A percentile compares a stretch with the other conserved stretches of the same genome.
Evolutionary conservation across 64 coral and sea anemone genomes (phyloP).

Genomic region (Stichodactyla helianthus): DNA sequence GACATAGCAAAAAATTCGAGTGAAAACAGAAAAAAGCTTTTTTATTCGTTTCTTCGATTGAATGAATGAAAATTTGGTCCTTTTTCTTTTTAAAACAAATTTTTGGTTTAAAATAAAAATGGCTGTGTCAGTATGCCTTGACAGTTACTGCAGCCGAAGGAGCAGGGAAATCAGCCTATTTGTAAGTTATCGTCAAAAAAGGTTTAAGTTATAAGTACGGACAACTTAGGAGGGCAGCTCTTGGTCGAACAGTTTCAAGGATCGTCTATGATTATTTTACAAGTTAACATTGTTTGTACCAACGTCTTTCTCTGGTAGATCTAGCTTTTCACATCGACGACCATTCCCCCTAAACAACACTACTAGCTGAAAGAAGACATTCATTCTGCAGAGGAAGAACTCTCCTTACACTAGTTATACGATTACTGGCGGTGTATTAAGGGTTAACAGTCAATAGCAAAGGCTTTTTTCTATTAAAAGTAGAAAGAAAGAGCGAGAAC

Average conservation of each 20-base stretch:
- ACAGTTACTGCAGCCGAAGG: neutral
- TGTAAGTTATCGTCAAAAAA: neutral
- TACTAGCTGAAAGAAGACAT: neutral
- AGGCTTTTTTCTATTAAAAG: slow-evolving; percentile 16
- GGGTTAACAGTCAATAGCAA: neutral
- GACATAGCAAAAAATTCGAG: neutral
- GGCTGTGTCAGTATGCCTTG: neutral
- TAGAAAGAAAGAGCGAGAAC: neutral
- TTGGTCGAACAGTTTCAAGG: neutral
- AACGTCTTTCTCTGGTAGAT: neutral
- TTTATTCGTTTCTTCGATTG: neutral
- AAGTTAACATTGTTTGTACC: neutral
- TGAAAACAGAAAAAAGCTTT: neutral
- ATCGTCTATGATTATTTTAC: neutral
- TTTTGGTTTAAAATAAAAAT: neutral
- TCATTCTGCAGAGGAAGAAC: neutral
- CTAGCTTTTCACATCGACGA: neutral
- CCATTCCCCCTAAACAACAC: neutral
- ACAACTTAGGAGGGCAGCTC: neutral
- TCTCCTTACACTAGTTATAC: neutral
- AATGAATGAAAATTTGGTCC: neutral
- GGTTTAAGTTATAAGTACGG: neutral
- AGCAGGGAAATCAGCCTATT: neutral
- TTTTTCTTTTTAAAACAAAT: neutral
- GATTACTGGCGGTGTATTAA: neutral